Evolutionary conservation across 2,888 invertebrate genomes (phyloP), one percentile per base, ranked within the genome.

Genomic region (Chirona hameri): DNA sequence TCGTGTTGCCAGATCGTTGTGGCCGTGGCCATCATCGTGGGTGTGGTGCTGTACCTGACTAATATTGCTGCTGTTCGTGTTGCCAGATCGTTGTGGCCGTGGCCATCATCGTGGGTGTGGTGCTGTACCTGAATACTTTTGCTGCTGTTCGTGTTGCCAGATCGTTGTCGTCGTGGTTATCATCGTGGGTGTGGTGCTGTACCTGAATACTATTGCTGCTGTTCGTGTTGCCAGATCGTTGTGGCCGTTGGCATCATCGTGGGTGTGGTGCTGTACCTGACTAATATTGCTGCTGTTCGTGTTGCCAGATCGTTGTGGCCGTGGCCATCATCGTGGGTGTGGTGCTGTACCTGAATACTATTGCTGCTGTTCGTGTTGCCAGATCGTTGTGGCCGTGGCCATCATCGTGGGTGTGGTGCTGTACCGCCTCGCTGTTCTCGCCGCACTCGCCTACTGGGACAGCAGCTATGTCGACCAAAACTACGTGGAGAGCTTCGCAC

Each of bases 381-480:
- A 85, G 84, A 83, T 85, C 14, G 80, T 55, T 29, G 84, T 85
- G 93, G 97, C 98, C 9, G 89, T 98, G 86, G 97, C 94, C 18
- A 94, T 97, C 0, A 95, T 98, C 48, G 90, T 98, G 85, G 98
- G 94, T 18, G 97, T 99, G 27, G 96, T 98, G 85, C 89, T 98
- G 15, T 98, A 99, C 89, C 91, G 96, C 83, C 94, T 95, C 93
- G 94, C 94, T 9, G 89, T 95, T 85, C 88, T 95, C 86, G 93
- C 94, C 21, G 92, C 93, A n/a, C 87, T 93, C 46, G 90, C 90
- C 86, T 89, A 92, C 10, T 90, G 92, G 86, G 89, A 91, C 0
- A 89, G 90, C 85, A 89, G 90, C 84, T 91, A 93, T 86, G 91
- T 93, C 81, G 93, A 93, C 1, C 3, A 12, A 1, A 89, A 90